phyloP scores from a whole-genome alignment of 1,140 invertebrate species.

The Drosophila chauvacae region DNA sequence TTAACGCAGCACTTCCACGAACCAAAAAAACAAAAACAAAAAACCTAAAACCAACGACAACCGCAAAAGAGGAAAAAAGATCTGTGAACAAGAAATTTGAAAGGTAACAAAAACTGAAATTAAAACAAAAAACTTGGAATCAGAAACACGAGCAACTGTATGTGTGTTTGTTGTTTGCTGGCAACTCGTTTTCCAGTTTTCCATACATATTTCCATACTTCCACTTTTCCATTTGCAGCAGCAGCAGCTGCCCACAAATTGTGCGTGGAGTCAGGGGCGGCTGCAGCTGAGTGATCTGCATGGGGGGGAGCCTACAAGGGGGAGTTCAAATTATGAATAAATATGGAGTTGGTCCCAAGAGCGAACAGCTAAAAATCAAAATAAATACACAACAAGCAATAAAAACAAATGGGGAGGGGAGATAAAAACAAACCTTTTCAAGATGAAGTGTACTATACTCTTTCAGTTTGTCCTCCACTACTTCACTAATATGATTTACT shows the following conservation, averaged over 20 bases:
- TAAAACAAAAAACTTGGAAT: slow-evolving; percentile 74
- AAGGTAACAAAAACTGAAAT: slow-evolving; percentile 76
- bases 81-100: slow-evolving; percentile 78
- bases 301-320: slow-evolving; percentile 10
- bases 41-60: slow-evolving; percentile 60
- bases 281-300: background rate
- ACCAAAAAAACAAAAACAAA: slow-evolving; percentile 28
- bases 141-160: slow-evolving; percentile 64
- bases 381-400: slow-evolving; percentile 64
- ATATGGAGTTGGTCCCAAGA: slow-evolving; percentile 56
- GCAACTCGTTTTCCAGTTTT: slow-evolving; percentile 55
- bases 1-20: slow-evolving; percentile 82
- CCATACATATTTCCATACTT: slow-evolving; percentile 42
- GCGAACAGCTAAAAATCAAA: slow-evolving; percentile 61
- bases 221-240: slow-evolving; percentile 46
- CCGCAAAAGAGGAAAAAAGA: slow-evolving; percentile 50
- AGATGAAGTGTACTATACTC: background rate
- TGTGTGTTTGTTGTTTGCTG: slow-evolving; percentile 15
- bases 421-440: background rate
- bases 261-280: slow-evolving; percentile 45
- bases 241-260: slow-evolving; percentile 76
- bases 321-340: slow-evolving; percentile 78
- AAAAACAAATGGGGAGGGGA: slow-evolving; percentile 35
- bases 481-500: background rate
- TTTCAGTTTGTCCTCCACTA: background rate